These are phyloP conservation scores for Plecturocebus donacophilus DNA, from an alignment of 2,113 vertebrate genomes.

Conservation along the genomic window DNA sequence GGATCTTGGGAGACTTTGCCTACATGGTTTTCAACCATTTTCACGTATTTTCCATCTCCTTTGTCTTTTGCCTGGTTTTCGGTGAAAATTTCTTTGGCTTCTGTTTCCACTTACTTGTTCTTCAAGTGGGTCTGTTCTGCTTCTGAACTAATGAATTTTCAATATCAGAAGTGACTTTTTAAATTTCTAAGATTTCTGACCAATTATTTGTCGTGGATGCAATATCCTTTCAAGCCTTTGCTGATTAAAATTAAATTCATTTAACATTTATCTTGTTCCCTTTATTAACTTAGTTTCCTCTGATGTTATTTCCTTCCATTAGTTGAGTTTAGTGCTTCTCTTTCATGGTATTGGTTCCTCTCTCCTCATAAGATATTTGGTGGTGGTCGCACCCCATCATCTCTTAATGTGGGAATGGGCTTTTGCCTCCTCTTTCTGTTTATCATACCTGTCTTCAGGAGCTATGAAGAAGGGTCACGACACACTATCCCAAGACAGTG, in stretches of 20 bases:
- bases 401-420: neutral
- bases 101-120: neutral
- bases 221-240: conserved; percentile 13
- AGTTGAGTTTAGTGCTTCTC: neutral
- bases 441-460: neutral
- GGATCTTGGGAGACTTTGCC: neutral
- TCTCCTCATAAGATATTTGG: neutral
- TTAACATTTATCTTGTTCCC: conserved; percentile 4
- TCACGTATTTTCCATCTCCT: neutral
- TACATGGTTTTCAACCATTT: neutral
- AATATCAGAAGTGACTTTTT: conserved; percentile 21
- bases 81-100: neutral
- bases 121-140: neutral
- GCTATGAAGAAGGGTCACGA: neutral
- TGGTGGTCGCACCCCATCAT: neutral
- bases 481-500: neutral
- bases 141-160: conserved; percentile 31
- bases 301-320: neutral
- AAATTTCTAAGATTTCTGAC: neutral
- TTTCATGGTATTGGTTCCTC: neutral
- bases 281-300: conserved; percentile 43
- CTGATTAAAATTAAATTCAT: conserved; percentile 15
- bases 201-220: conserved; percentile 3
- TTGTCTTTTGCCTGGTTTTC: neutral
- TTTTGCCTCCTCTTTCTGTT: neutral